These are phyloP conservation scores for Nipponia nippon DNA, from an alignment of 2,113 vertebrate genomes.

Conservation along the genomic window DNA sequence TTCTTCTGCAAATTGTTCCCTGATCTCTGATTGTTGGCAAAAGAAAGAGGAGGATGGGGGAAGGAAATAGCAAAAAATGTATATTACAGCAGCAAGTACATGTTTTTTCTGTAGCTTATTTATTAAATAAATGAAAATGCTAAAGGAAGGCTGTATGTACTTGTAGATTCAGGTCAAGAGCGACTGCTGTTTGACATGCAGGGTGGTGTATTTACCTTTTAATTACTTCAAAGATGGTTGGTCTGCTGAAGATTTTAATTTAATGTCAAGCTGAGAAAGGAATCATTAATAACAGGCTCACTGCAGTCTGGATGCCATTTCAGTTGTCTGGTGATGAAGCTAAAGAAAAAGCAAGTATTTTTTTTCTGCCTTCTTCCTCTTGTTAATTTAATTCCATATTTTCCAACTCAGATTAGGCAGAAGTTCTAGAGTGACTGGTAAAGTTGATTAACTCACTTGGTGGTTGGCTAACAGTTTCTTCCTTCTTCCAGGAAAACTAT, in stretches of 20 bases:
- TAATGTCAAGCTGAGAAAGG: not conserved
- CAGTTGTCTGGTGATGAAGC: not conserved
- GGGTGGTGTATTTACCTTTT: not conserved
- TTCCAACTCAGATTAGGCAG: not conserved
- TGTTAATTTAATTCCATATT: not conserved
- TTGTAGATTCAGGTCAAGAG: not conserved
- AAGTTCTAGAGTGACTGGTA: not conserved
- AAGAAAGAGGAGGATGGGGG: not conserved
- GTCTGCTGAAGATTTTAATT: not conserved
- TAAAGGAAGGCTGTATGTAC: not conserved
- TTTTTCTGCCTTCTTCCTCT: not conserved
- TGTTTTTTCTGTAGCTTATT: not conserved
- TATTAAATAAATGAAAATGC: not conserved
- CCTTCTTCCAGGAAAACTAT: not conserved
- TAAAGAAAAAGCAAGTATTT: not conserved
- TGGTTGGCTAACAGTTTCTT: not conserved
- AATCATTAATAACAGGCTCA: not conserved
- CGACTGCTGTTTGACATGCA: not conserved
- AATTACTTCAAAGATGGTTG: not conserved
- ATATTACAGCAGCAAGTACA: not conserved
- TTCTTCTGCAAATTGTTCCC: not conserved
- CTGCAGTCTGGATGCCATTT: constrained; percentile 3
- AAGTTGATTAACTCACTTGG: not conserved
- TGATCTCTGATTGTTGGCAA: not conserved
- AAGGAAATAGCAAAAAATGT: not conserved